phyloP scores from a whole-genome alignment of 2,888 invertebrate species.

The Mythimna albipuncta region DNA sequence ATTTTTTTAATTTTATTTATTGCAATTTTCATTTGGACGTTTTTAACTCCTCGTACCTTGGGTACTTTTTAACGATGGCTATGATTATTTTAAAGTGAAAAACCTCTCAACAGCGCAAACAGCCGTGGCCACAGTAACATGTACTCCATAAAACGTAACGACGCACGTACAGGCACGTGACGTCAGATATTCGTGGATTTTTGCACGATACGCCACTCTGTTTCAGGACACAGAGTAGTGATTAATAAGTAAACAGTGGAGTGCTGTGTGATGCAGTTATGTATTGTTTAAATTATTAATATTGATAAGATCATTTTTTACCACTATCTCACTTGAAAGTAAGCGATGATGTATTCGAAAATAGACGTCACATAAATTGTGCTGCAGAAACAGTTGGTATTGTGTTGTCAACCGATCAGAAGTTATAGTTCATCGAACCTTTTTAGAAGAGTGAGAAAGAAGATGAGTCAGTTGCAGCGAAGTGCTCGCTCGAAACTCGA shows the following conservation, averaged over 20 bases:
- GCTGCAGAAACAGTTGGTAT: too few relatives aligned
- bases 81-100: not conserved
- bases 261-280: not conserved
- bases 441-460: too few relatives aligned
- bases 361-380: too few relatives aligned
- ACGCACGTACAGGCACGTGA: constrained; percentile 56
- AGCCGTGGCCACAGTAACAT: constrained; percentile 23
- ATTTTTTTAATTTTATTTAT: too few relatives aligned
- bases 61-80: not conserved
- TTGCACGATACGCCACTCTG: constrained; percentile 78
- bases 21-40: not conserved
- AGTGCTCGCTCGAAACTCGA: too few relatives aligned
- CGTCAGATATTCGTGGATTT: constrained; percentile 75
- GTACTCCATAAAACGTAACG: constrained; percentile 60
- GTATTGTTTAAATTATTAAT: too few relatives aligned
- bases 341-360: too few relatives aligned
- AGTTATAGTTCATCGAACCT: too few relatives aligned
- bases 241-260: constrained; percentile 11
- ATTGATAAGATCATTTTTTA: too few relatives aligned
- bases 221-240: constrained; percentile 25
- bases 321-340: too few relatives aligned
- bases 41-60: not conserved
- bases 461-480: too few relatives aligned
- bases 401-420: too few relatives aligned
- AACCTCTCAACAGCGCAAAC: constrained; percentile 20